Evolutionary conservation across 2,113 vertebrate species (phyloP).

Genomic region (Triplophysa dalaica): DNA sequence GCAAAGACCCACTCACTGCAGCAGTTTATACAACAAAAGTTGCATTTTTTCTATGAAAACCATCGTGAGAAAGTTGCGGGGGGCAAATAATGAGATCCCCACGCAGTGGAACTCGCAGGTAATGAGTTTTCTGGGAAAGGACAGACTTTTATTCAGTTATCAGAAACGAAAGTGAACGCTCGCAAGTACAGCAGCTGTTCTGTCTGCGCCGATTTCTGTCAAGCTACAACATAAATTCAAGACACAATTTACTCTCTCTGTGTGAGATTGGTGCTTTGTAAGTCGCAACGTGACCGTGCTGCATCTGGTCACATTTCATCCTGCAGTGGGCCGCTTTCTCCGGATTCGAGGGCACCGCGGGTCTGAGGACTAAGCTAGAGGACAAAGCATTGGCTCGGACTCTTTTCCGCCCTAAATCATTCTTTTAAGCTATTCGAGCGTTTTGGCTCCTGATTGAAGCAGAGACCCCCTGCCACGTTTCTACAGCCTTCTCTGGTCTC

Average conservation of each 20-base stretch:
- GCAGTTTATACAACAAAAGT: background rate
- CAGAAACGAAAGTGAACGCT: background rate
- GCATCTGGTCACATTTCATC: conserved; percentile 4
- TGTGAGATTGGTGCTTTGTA: background rate
- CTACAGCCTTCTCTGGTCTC: background rate
- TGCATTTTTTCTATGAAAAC: background rate
- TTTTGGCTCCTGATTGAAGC: conserved; percentile 20
- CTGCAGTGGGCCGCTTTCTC: background rate
- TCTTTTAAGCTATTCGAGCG: conserved; percentile 30
- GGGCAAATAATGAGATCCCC: conserved; percentile 22
- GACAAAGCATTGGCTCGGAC: conserved; percentile 3
- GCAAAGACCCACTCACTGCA: conserved; percentile 14
- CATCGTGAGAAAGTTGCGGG: background rate
- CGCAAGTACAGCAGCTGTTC: conserved; percentile 13
- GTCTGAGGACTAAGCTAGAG: conserved; percentile 24
- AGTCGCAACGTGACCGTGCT: background rate
- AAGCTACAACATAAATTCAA: background rate
- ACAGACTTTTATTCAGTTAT: background rate
- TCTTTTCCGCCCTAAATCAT: background rate
- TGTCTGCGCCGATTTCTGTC: background rate
- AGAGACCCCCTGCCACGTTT: background rate
- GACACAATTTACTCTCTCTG: background rate
- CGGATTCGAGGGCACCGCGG: conserved; percentile 17
- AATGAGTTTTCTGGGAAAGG: conserved; percentile 23
- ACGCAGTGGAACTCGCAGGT: background rate